phyloP scores from a whole-genome alignment of 1,140 invertebrate genomes.

The Cephus cinctus region DNA sequence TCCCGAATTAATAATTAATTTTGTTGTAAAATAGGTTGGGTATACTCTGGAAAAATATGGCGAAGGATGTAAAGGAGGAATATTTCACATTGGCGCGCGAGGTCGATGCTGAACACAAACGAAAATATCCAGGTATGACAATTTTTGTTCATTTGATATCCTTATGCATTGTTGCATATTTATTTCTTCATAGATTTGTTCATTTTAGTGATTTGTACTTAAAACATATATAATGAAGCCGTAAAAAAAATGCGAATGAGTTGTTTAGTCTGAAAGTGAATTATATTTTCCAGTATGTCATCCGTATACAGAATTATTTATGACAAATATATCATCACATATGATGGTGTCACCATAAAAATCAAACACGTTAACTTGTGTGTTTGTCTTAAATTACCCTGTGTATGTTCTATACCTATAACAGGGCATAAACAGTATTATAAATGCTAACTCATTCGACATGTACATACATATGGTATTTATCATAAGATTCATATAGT shows the following conservation, averaged over 20 bases:
- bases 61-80: constrained; percentile 55
- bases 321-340: not conserved
- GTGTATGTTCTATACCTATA: no score
- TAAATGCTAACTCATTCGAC: not conserved
- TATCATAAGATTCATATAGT: no score
- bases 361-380: not conserved
- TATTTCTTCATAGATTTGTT: no score
- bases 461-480: not conserved
- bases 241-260: not conserved
- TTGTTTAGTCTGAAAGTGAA: not conserved
- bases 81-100: constrained; percentile 61
- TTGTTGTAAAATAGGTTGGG: constrained; percentile 47
- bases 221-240: no score
- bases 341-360: not conserved
- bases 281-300: not conserved
- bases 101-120: constrained; percentile 63
- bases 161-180: not conserved
- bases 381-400: not conserved
- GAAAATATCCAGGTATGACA: constrained; percentile 62
- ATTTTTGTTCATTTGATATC: constrained; percentile 16
- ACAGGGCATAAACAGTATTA: no score
- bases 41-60: constrained; percentile 58
- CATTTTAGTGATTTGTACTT: no score
- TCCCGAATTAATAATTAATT: not conserved
- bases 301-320: not conserved